Base-by-base conservation (phyloP, 2,797 vertebrate genomes). In the Chrosomus eos region DNA sequence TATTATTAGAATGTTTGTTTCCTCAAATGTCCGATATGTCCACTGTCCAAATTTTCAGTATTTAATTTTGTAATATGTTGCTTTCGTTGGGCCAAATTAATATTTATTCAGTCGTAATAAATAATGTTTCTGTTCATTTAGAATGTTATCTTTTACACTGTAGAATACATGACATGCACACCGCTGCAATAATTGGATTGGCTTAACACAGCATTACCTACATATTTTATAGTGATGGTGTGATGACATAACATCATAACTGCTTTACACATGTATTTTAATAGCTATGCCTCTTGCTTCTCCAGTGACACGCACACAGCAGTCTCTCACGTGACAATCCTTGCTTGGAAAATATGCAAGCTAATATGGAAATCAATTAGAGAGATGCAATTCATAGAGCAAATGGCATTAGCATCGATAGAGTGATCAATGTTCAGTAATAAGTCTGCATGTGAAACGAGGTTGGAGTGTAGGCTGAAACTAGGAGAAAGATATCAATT, bases 391-490 rank as follows among this genome's bases (percentile, higher is more conserved):
- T 45, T 87, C 60, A 71, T 55, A 64, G 82, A 84, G 79, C 72
- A 74, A 83, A 88, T 88, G 83, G 90, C 85, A 91, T 91, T 73
- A 89, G 85, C 92, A 92, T 85, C 90, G 94, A 91, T 92, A 86
- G 86, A 85, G 90, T 91, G 93, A 96, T 97, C 96, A 90, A 97
- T 97, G 94, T 89, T 92, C 90, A 93, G 92, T 93, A 95, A 88
- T 91, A 94, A 92, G 92, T 92, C 94, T 92, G 95, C 94, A 95
- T 97, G 95, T 94, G 90, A 91, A 92, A 94, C 93, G 92, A 95
- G 93, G 74, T 87, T 81, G 60, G 88, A 89, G 89, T 91, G 90
- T 78, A 85, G 89, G 90, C 90, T 77, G 85, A 90, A 87, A 89
- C 58, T 67, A 87, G 85, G 87, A 89, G 86, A 90, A 90, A 93